Percentiles rank a stretch among this genome's conserved stretches.
These are phyloP conservation scores for Bombus vancouverensis DNA, from an alignment of 1,140 invertebrate species.

Conservation along the genomic window DNA sequence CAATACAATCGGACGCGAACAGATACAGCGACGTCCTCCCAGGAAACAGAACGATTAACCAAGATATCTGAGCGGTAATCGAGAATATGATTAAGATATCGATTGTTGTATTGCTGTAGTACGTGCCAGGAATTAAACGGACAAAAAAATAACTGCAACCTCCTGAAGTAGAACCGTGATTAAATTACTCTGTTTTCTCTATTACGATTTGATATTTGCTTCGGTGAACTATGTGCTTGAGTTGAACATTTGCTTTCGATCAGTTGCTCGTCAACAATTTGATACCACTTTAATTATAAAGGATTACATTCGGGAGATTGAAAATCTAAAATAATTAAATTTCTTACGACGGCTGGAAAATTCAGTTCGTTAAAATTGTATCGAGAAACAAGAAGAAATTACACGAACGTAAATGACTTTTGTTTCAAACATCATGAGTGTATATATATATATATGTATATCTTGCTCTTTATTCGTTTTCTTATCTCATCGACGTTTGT, in stretches of 20 bases:
- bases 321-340: neutral
- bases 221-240: neutral
- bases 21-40: neutral
- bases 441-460: too few species aligned
- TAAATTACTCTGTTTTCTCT: neutral
- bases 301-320: neutral
- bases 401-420: neutral
- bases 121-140: neutral
- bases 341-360: neutral
- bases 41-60: slow-evolving; percentile 5
- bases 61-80: neutral
- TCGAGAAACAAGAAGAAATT: neutral
- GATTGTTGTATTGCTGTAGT: neutral
- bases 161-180: neutral
- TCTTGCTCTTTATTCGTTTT: neutral
- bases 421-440: neutral
- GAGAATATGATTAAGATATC: neutral
- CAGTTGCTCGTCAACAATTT: neutral
- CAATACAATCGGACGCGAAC: neutral
- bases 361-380: neutral
- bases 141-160: neutral
- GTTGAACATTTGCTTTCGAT: neutral
- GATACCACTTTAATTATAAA: neutral
- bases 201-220: neutral
- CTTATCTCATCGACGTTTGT: neutral